Evolutionary conservation across 2,113 vertebrate species (phyloP).

Genomic region (Sialia sialis): DNA sequence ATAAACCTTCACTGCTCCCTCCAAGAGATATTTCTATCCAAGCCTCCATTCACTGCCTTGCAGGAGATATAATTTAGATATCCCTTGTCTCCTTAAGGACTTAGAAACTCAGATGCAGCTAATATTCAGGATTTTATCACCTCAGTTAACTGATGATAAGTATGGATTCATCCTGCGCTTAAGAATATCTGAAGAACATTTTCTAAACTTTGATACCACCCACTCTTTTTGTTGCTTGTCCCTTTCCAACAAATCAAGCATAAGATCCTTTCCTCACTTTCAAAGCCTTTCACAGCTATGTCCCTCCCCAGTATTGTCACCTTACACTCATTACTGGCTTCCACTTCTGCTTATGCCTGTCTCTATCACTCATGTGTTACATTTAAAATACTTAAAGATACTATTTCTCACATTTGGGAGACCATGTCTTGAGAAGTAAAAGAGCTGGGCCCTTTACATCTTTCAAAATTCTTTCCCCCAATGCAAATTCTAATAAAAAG

Average conservation of each 20-base stretch:
- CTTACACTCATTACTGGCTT: background rate
- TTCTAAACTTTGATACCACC: background rate
- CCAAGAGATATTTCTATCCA: background rate
- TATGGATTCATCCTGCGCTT: background rate
- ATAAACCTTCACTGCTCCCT: background rate
- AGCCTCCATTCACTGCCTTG: background rate
- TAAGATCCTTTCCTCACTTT: background rate
- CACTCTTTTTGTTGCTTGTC: background rate
- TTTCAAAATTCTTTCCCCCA: background rate
- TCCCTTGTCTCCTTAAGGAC: background rate
- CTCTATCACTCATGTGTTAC: background rate
- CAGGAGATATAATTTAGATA: background rate
- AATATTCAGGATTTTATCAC: background rate
- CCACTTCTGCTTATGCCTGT: background rate
- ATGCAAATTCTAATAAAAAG: background rate
- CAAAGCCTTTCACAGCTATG: background rate
- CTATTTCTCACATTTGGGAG: background rate
- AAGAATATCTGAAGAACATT: background rate
- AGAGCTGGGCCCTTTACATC: background rate
- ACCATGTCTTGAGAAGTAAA: background rate
- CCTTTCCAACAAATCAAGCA: background rate
- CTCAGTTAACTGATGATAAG: background rate
- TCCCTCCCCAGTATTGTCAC: background rate
- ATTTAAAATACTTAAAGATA: background rate
- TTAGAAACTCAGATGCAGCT: background rate